A percentile compares a stretch with the other conserved stretches of the same genome.
Evolutionary conservation across 2,113 vertebrate genomes (phyloP).

Genomic region (Chelonoidis abingdonii): DNA sequence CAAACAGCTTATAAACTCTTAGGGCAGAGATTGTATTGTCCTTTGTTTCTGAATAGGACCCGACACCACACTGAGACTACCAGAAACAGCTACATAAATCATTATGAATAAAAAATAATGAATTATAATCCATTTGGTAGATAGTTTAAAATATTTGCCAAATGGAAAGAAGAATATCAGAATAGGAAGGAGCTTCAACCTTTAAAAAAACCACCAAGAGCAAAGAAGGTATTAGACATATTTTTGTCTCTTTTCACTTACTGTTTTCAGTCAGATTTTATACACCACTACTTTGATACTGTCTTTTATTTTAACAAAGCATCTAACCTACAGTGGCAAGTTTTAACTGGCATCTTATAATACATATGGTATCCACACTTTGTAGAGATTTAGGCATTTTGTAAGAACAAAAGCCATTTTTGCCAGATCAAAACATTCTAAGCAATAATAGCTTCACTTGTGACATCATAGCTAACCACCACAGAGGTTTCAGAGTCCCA

Average conservation of each 20-base stretch:
- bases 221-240: not conserved
- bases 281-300: not conserved
- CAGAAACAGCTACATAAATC: not conserved
- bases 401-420: not conserved
- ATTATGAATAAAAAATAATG: not conserved
- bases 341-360: not conserved
- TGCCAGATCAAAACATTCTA: constrained; percentile 18
- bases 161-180: not conserved
- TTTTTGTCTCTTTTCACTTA: not conserved
- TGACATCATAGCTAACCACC: not conserved
- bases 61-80: not conserved
- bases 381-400: not conserved
- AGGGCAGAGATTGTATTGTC: not conserved
- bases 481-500: constrained; percentile 21
- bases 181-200: not conserved
- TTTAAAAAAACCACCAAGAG: not conserved
- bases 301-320: not conserved
- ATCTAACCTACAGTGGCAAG: not conserved
- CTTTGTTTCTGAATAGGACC: not conserved
- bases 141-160: not conserved
- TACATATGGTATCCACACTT: not conserved
- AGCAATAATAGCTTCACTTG: constrained; percentile 11
- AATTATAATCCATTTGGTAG: not conserved
- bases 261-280: not conserved
- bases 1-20: not conserved